Evolutionary conservation across 2,797 vertebrate species (phyloP).

Genomic region (Eidolon dupreanum): DNA sequence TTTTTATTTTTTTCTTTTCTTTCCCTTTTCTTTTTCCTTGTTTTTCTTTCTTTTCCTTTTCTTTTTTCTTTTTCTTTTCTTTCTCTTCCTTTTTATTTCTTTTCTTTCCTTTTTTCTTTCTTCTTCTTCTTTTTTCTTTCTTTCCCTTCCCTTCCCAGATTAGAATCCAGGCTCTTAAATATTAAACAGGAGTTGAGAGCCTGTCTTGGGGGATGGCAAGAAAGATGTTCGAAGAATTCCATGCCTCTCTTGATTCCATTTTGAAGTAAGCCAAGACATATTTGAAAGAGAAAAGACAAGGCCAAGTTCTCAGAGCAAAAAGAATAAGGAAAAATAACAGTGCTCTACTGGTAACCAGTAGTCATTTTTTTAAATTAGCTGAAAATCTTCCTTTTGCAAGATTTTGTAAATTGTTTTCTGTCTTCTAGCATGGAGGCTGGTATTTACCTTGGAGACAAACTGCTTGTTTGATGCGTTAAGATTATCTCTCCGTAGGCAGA

Average conservation of each 20-base stretch:
- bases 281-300: neutral
- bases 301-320: neutral
- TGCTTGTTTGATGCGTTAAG: neutral
- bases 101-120: neutral
- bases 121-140: neutral
- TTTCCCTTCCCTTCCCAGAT: neutral
- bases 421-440: neutral
- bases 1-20: neutral
- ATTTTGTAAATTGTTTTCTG: neutral
- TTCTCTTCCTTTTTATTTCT: too few species aligned
- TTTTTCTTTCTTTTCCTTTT: fast-evolving
- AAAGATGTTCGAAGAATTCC: neutral
- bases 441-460: neutral
- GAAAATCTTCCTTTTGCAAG: neutral
- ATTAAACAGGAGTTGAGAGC: neutral
- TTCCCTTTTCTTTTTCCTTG: too few species aligned
- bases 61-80: neutral
- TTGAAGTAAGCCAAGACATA: neutral
- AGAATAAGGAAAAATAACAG: neutral
- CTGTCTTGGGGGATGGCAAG: neutral
- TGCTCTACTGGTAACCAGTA: neutral
- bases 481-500: neutral
- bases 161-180: neutral
- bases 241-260: neutral
- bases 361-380: neutral